Evolutionary conservation across 2,888 invertebrate genomes (phyloP).

Genomic region (Myopa tessellatipennis): DNA sequence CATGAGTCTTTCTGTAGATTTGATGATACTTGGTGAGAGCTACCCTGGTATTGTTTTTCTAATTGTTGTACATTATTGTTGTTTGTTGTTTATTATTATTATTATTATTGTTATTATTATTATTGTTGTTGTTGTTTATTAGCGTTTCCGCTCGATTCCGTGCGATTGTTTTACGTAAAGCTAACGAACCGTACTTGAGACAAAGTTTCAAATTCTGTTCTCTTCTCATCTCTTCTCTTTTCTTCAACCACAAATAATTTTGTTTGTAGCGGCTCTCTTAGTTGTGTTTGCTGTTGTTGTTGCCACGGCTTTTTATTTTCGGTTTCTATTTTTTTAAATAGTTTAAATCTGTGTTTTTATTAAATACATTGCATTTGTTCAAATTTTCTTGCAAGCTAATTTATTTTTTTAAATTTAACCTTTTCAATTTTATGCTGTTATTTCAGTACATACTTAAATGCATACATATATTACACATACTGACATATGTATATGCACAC

Average conservation of each 20-base stretch:
- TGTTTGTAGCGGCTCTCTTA: not conserved
- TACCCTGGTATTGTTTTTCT: too few species aligned
- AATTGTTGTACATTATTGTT: not conserved
- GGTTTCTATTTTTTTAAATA: not conserved
- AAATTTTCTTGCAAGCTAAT: not conserved
- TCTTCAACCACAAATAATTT: not conserved
- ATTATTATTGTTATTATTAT: too few species aligned
- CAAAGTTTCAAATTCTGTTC: not conserved
- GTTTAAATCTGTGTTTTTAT: not conserved
- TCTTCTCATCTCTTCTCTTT: not conserved
- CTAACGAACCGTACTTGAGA: too few species aligned
- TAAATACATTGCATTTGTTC: not conserved
- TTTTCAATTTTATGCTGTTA: too few species aligned
- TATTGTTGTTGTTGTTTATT: not conserved
- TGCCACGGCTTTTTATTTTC: not conserved
- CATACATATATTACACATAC: not conserved
- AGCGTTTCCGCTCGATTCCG: too few species aligned
- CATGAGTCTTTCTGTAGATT: not conserved
- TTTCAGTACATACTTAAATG: not conserved
- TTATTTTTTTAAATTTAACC: not conserved
- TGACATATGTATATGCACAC: not conserved
- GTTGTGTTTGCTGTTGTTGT: not conserved
- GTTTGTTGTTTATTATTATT: not conserved
- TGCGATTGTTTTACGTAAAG: not conserved
- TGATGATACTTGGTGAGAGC: too few species aligned